Base-by-base conservation (phyloP, 2,888 invertebrate genomes). In the Limnephilus rhombicus region DNA sequence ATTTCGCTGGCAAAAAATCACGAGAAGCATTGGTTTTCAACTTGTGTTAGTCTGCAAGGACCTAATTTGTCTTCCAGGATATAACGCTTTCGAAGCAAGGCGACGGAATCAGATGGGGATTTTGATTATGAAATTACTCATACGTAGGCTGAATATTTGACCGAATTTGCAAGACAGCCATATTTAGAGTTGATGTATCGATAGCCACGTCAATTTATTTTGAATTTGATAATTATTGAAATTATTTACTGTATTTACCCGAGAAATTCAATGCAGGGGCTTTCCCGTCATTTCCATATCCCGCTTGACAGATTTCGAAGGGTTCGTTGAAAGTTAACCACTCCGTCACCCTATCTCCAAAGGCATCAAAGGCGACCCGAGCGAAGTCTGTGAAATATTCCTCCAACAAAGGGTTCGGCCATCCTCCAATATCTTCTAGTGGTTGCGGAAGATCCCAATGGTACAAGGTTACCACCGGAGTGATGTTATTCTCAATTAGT, bases 261-360 rank as follows among this genome's bases (percentile, higher is more conserved):
- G 24, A 24, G 68, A 94, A 94, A 68, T 94, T 94, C 9, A 95
- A 93, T 90, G 95, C 94, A 1, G 96, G 96, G 1, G 96, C 96
- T 95, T 95, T 95, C 15, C 93, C 92, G 3, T 93, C 94, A 31
- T 80, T 92, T 15, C 95, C 95, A 85, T 93, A 93, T 2, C 94
- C 95, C 0, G 91, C 89, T 12, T 94, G 94, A 93, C 95, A 95
- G 91, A 94, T 94, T 37, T 94, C 93, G 87, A 94, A 94, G 0
- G 97, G 97, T 94, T 97, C 97, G 94, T 97, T 97, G 91, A 97
- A 95, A 0, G 97, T 97, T 0, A 97, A 96, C 97, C 97, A 97
- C 41, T 95, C 37, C 41, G 95, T 96, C 9, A 97, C 96, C 92
- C 96, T 95, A 92, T 96, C 95, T 0, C 96, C 97, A 92, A 95